These are phyloP conservation scores for Drosophila niveifrons DNA, from an alignment of 2,888 invertebrate species.

Conservation along the genomic window DNA sequence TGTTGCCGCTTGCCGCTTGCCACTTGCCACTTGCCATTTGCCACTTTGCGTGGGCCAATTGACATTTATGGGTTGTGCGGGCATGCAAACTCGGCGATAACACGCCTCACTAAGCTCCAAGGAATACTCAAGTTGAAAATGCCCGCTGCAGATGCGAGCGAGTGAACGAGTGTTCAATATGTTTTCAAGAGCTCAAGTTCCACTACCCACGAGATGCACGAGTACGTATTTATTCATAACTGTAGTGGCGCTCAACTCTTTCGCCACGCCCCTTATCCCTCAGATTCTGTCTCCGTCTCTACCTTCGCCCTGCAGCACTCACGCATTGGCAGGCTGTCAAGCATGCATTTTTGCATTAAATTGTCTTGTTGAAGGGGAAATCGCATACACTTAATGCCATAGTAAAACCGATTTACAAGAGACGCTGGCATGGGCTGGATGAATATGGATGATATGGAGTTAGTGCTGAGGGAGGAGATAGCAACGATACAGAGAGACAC, in stretches of 20 bases:
- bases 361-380: slow-evolving; percentile 75
- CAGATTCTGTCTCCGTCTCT: no score
- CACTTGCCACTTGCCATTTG: slow-evolving; percentile 6
- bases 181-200: slow-evolving; percentile 33
- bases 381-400: slow-evolving; percentile 74
- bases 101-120: slow-evolving; percentile 63
- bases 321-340: slow-evolving; percentile 69
- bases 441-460: background rate
- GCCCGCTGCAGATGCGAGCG: slow-evolving; percentile 12
- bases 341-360: slow-evolving; percentile 76
- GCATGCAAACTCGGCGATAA: slow-evolving; percentile 70
- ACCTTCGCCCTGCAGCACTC: slow-evolving; percentile 6
- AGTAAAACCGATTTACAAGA: slow-evolving; percentile 69
- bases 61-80: slow-evolving; percentile 76
- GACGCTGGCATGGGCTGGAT: slow-evolving; percentile 19
- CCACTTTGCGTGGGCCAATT: slow-evolving; percentile 59
- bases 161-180: slow-evolving; percentile 33
- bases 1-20: slow-evolving; percentile 31
- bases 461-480: background rate
- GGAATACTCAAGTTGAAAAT: slow-evolving; percentile 22
- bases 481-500: background rate
- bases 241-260: slow-evolving; percentile 44
- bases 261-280: background rate
- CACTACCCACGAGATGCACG: background rate
- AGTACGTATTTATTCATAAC: slow-evolving; percentile 71